Base-by-base conservation (phyloP, 2,888 invertebrate species). In the Ormyrus labotus region DNA sequence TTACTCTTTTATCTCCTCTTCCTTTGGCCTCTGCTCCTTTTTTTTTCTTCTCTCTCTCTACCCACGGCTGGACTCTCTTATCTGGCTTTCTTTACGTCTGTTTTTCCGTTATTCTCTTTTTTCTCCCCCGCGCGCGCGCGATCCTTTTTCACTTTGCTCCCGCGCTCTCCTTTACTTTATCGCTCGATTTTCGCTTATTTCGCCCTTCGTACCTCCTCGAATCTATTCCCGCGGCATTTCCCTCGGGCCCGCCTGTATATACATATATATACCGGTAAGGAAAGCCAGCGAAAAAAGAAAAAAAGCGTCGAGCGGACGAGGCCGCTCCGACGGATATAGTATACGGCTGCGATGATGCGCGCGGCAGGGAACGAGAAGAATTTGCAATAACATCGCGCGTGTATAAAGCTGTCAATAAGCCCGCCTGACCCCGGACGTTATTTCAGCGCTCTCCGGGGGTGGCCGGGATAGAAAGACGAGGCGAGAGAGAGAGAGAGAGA, bases 321-420 rank as follows among this genome's bases (percentile, higher is more conserved):
- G 34, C 2, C 70, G 58, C 64, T 60, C 80, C 68, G 64, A 78
- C 74, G 73, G 65, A 82, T 77, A 80, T 72, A 78, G 60, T 57
- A 34, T 57, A 34, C 50, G 48, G 65, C 19, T 63, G 50, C 63
- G 74, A 64, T 64, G 72, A 74, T 74, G 67, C 67, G 69, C 5
- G 58, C 8, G 57, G 57, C 63, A 61, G 48, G 67, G 68, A 70
- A 80, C 50, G 78, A 73, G 77, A 78, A 75, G 85, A 86, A 86
- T 87, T 85, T 83, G 84, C 84, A 88, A 87, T 87, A 88, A 87
- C 85, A 87, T 85, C 84, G 85, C 82, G 83, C 83, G 79, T 83
- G 83, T 85, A 87, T 87, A 86, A 85, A 86, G 85, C 86, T 87
- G 87, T 87, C 87, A 85, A 87, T 87, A 85, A 86, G 83, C 85